These are phyloP conservation scores for Gallinago media DNA, from an alignment of 2,113 vertebrate genomes.

Conservation along the genomic window DNA sequence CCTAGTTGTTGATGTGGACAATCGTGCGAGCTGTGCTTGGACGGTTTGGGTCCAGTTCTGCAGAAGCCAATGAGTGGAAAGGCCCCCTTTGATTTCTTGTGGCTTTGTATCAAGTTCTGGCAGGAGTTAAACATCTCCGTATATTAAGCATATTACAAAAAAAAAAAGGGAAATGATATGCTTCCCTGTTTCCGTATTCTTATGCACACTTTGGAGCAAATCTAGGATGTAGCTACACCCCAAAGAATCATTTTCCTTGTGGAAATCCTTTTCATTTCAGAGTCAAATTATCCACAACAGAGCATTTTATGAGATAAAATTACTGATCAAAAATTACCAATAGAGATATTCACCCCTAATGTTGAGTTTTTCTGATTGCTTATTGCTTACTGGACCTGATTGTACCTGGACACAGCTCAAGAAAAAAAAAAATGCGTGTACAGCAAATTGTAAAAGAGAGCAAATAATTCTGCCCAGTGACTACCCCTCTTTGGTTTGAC, in stretches of 20 bases:
- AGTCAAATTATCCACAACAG: neutral
- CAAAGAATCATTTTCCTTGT: neutral
- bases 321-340: neutral
- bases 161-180: neutral
- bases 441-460: neutral
- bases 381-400: neutral
- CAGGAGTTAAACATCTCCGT: neutral
- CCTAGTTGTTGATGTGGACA: neutral
- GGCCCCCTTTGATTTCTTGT: neutral
- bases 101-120: neutral
- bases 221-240: neutral
- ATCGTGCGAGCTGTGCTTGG: neutral
- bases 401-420: neutral
- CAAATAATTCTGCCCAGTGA: neutral
- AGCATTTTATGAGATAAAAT: neutral
- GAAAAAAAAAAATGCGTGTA: neutral
- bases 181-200: neutral
- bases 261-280: neutral
- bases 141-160: neutral
- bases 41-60: neutral
- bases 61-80: neutral
- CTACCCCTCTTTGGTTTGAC: neutral
- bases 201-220: neutral
- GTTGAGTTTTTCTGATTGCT: neutral
- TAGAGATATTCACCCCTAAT: neutral